phyloP scores from a whole-genome alignment of 2,797 vertebrate genomes.

The Syndactyla subalaris region DNA sequence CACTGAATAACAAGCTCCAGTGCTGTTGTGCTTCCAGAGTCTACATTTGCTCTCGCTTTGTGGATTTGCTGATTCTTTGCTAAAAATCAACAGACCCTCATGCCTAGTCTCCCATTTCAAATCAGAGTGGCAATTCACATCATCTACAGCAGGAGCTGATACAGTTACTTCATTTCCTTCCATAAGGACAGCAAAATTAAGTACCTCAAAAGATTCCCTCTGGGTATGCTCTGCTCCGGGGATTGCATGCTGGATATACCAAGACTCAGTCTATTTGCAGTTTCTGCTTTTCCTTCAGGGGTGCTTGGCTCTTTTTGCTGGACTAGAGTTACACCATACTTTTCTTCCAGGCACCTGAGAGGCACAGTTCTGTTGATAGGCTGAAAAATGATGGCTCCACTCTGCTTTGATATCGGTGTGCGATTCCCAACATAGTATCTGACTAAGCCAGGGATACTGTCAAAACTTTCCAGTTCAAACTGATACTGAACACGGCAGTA shows the following conservation, averaged over 20 bases:
- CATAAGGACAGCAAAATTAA: neutral
- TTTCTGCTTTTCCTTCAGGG: slow-evolving; percentile 77
- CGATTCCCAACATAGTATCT: slow-evolving; percentile 95
- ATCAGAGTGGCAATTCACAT: neutral
- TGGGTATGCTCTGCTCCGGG: slow-evolving; percentile 71
- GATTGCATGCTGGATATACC: slow-evolving; percentile 79
- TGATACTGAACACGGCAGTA: slow-evolving; percentile 92
- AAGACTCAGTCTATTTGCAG: slow-evolving; percentile 87
- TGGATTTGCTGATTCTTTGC: neutral
- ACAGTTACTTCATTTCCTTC: neutral
- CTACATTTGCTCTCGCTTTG: neutral
- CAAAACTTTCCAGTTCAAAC: slow-evolving; percentile 91
- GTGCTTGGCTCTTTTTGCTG: slow-evolving; percentile 43
- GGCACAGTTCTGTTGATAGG: slow-evolving; percentile 92
- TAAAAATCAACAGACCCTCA: neutral
- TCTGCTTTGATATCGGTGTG: slow-evolving; percentile 89
- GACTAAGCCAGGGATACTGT: slow-evolving; percentile 91
- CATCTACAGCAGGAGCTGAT: neutral
- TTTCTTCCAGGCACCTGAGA: slow-evolving; percentile 90
- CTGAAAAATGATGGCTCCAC: slow-evolving; percentile 94
- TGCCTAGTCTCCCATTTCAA: neutral
- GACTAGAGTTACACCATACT: slow-evolving; percentile 80
- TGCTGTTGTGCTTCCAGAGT: neutral
- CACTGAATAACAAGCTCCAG: neutral
- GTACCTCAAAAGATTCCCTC: slow-evolving; percentile 88